phyloP scores from a whole-genome alignment of 2,113 vertebrate species.

The Melanerpes formicivorus region DNA sequence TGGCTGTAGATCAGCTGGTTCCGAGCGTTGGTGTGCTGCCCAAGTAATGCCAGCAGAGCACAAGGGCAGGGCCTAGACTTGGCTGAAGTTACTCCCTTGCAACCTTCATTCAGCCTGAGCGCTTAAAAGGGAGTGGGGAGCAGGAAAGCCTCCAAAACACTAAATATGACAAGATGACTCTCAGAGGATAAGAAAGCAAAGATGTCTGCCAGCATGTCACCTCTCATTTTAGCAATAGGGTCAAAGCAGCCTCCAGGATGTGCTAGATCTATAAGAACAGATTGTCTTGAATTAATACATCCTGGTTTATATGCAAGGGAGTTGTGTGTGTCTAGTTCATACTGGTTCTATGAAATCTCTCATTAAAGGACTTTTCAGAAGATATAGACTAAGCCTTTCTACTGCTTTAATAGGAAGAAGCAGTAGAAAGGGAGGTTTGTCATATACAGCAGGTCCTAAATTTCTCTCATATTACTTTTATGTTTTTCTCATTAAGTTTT shows the following conservation, averaged over 20 bases:
- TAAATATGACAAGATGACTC: neutral
- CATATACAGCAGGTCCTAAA: neutral
- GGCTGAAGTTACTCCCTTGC: neutral
- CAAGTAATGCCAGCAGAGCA: neutral
- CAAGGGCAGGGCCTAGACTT: neutral
- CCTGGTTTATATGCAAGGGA: neutral
- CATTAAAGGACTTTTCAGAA: neutral
- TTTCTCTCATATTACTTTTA: neutral
- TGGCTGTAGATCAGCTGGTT: neutral
- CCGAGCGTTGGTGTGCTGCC: neutral
- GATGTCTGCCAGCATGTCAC: neutral
- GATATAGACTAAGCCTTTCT: neutral
- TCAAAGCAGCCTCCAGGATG: neutral
- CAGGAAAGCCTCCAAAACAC: neutral
- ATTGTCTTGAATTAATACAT: conserved; percentile 10
- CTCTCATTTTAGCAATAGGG: neutral
- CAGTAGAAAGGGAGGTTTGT: neutral
- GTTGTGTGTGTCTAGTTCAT: neutral
- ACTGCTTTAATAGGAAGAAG: neutral
- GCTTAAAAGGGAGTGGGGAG: neutral
- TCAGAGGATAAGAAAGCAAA: neutral
- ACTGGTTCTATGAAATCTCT: neutral
- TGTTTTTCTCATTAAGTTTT: neutral
- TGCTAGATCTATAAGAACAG: neutral
- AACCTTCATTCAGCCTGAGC: neutral